A percentile compares a stretch with the other conserved stretches of the same genome.
Evolutionary conservation across 2,113 vertebrate genomes (phyloP).

Genomic region (Semnornis frantzii): DNA sequence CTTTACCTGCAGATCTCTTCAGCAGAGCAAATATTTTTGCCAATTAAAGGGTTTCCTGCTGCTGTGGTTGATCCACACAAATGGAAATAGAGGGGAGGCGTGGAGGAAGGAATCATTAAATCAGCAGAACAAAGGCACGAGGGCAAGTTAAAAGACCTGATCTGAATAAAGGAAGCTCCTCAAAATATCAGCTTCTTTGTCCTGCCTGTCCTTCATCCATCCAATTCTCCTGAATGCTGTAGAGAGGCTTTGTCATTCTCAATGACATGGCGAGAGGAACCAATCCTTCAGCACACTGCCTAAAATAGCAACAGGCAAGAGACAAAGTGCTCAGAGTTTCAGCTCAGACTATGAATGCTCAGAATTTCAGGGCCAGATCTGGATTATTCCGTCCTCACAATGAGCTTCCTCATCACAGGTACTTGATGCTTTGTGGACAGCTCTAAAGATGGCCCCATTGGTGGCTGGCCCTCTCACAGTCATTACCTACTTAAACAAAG

Average conservation of each 20-base stretch:
- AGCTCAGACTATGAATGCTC: slow-evolving; percentile 3
- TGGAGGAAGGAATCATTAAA: slow-evolving; percentile 75
- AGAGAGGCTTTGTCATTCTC: slow-evolving; percentile 64
- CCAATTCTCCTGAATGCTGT: slow-evolving; percentile 58
- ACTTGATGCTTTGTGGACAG: neutral
- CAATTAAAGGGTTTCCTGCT: slow-evolving; percentile 77
- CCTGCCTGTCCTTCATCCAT: slow-evolving; percentile 12
- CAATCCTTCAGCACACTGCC: slow-evolving; percentile 6
- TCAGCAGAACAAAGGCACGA: slow-evolving; percentile 68
- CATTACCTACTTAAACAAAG: neutral
- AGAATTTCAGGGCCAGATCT: slow-evolving; percentile 34
- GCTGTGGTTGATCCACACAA: slow-evolving; percentile 62
- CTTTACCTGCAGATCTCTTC: slow-evolving; percentile 55
- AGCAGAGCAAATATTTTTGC: slow-evolving; percentile 59
- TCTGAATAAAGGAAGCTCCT: slow-evolving; percentile 51
- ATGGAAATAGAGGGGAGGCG: slow-evolving; percentile 27
- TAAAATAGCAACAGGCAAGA: slow-evolving; percentile 50
- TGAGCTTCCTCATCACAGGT: neutral
- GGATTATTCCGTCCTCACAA: slow-evolving; percentile 26
- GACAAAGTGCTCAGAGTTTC: slow-evolving; percentile 49
- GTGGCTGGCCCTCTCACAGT: neutral
- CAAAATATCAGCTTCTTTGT: slow-evolving; percentile 49
- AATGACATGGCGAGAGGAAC: slow-evolving; percentile 51
- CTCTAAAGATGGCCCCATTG: neutral
- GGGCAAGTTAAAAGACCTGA: slow-evolving; percentile 65